Conservation (phyloP, 2,888 invertebrate genomes). For the Desoria tigrina region DNA sequence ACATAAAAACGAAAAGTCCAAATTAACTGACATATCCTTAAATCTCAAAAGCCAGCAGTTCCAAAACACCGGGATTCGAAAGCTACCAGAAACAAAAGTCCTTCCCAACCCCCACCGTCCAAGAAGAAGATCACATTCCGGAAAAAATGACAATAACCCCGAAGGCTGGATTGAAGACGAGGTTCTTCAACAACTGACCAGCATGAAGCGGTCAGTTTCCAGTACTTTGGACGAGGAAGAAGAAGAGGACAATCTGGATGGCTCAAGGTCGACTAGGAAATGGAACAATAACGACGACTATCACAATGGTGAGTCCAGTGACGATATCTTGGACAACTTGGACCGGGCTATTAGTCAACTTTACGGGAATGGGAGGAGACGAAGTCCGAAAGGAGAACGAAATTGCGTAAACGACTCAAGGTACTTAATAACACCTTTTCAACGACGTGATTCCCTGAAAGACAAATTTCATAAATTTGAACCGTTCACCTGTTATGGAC, state of each 20-base stretch:
- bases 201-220: slow-evolving; percentile 49
- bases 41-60: slow-evolving; percentile 52
- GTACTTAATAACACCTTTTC: too few species aligned
- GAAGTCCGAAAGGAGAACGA: too few species aligned
- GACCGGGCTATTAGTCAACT: slow-evolving; percentile 50
- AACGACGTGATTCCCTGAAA: too few species aligned
- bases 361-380: slow-evolving; percentile 37
- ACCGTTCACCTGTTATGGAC: too few species aligned
- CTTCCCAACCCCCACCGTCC: slow-evolving; percentile 33
- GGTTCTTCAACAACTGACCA: slow-evolving; percentile 19
- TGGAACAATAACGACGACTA: slow-evolving; percentile 51
- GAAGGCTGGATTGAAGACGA: slow-evolving; percentile 10
- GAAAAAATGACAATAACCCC: slow-evolving; percentile 5
- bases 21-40: slow-evolving; percentile 51
- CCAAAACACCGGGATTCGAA: slow-evolving; percentile 52
- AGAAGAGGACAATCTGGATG: slow-evolving; percentile 42
- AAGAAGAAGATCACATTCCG: slow-evolving; percentile 25
- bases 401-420: too few species aligned
- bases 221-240: slow-evolving; percentile 51
- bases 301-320: slow-evolving; percentile 50
- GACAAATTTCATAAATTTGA: too few species aligned
- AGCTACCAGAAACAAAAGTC: slow-evolving; percentile 47
- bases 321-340: slow-evolving; percentile 50
- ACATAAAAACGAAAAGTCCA: slow-evolving; percentile 39
- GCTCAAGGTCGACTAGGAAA: neutral